Evolutionary conservation across 2,113 vertebrate species (phyloP).

Genomic region (Bungarus multicinctus): DNA sequence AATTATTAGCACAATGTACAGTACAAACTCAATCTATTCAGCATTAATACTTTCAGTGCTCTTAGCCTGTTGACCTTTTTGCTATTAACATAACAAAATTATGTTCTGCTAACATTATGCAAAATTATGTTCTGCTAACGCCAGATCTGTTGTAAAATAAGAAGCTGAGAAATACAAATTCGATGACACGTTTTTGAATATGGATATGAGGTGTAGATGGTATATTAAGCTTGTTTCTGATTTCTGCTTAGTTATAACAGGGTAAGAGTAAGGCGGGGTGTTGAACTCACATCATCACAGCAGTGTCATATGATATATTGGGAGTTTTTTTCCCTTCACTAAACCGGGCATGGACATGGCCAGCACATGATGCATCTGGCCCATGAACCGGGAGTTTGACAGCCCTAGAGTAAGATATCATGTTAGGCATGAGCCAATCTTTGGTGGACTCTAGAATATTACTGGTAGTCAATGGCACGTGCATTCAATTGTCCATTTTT

Average conservation of each 20-base stretch:
- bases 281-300: no score
- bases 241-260: background rate
- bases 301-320: no score
- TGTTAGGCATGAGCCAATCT: no score
- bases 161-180: background rate
- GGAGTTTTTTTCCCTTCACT: no score
- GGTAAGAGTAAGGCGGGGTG: no score
- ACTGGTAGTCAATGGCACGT: background rate
- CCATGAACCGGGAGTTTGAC: no score
- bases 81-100: background rate
- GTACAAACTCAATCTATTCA: background rate
- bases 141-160: no score
- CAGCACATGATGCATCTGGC: no score
- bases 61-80: background rate
- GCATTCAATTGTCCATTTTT: background rate
- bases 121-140: background rate
- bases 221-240: background rate
- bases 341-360: no score
- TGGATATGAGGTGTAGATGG: background rate
- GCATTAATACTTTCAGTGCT: background rate
- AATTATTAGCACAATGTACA: background rate
- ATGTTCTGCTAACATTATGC: background rate
- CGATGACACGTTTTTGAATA: background rate
- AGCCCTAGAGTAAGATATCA: no score
- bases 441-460: background rate